Percentiles rank a stretch among this genome's conserved stretches.
phyloP scores from a whole-genome alignment of 2,797 vertebrate species.

The Fringilla coelebs region DNA sequence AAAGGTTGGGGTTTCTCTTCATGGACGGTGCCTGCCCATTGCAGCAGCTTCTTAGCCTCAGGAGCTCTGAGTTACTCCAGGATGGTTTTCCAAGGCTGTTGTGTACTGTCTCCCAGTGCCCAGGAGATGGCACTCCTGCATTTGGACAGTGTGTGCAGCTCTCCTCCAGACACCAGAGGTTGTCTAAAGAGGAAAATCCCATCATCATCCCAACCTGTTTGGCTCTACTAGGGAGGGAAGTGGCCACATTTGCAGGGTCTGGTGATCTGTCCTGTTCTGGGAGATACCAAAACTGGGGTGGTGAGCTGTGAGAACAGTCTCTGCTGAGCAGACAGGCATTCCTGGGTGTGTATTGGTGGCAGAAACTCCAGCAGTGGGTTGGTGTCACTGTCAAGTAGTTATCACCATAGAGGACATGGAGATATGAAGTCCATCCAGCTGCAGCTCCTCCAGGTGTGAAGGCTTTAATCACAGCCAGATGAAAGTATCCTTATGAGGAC shows the following conservation, averaged over 20 bases:
- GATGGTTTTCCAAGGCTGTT: neutral
- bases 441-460: neutral
- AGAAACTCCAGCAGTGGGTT: neutral
- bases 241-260: neutral
- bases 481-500: neutral
- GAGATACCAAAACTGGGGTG: neutral
- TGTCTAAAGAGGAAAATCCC: neutral
- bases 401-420: neutral
- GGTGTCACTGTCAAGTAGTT: neutral
- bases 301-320: neutral
- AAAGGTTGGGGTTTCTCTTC: neutral
- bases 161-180: rapidly evolving
- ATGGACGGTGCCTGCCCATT: rapidly evolving
- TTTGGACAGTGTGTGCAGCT: neutral
- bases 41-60: rapidly evolving
- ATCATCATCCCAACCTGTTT: neutral
- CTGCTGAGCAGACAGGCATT: neutral
- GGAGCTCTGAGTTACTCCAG: neutral
- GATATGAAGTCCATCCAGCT: rapidly evolving
- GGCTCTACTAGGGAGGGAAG: neutral
- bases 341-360: rapidly evolving
- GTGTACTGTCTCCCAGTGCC: neutral
- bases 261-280: neutral
- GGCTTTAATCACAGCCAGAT: neutral
- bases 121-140: conserved; percentile 35